Percentiles rank a stretch among this genome's conserved stretches.
These are phyloP conservation scores for Trichogramma dendrolimi DNA, from an alignment of 2,888 invertebrate species.

Conservation along the genomic window DNA sequence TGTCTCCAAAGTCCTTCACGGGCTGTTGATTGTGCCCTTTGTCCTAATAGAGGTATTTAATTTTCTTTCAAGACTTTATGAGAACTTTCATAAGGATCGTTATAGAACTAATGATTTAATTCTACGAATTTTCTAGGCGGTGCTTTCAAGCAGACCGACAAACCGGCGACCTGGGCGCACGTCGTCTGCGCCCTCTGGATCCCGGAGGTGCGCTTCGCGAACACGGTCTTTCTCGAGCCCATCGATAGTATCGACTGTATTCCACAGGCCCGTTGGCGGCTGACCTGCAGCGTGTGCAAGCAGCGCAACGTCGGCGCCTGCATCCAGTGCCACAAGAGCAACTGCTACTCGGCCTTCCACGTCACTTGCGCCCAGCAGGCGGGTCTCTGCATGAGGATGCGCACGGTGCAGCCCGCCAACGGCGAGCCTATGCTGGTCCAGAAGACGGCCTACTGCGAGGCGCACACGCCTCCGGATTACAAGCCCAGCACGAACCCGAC, in stretches of 20 bases:
- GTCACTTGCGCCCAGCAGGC: slow-evolving; percentile 98
- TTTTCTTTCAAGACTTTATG: not conserved
- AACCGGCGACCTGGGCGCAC: slow-evolving; percentile 89
- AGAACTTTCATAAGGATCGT: not conserved
- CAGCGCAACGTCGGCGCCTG: slow-evolving; percentile 90
- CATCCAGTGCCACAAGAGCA: slow-evolving; percentile 95
- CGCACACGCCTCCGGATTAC: slow-evolving; percentile 74
- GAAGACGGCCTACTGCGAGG: slow-evolving; percentile 94
- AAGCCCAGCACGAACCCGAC: slow-evolving; percentile 49
- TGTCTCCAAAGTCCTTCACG: slow-evolving; percentile 95
- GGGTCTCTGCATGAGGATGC: slow-evolving; percentile 93
- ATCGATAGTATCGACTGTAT: slow-evolving; percentile 97
- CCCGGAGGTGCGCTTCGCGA: slow-evolving; percentile 96
- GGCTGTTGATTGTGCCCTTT: slow-evolving; percentile 94
- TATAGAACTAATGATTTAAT: not conserved
- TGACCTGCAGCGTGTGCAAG: slow-evolving; percentile 96
- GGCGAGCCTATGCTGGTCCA: slow-evolving; percentile 79
- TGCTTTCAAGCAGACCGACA: slow-evolving; percentile 97
- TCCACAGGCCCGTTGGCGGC: slow-evolving; percentile 90
- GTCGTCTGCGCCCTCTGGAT: slow-evolving; percentile 99
- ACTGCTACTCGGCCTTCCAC: slow-evolving; percentile 96
- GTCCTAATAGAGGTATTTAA: slow-evolving; percentile 78
- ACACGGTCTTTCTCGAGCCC: slow-evolving; percentile 95
- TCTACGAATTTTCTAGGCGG: slow-evolving; percentile 57
- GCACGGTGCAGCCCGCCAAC: slow-evolving; percentile 71